Percentiles rank a stretch among this genome's conserved stretches.
These are phyloP conservation scores for Steromphala cineraria DNA, from an alignment of 2,888 invertebrate genomes.

Conservation along the genomic window DNA sequence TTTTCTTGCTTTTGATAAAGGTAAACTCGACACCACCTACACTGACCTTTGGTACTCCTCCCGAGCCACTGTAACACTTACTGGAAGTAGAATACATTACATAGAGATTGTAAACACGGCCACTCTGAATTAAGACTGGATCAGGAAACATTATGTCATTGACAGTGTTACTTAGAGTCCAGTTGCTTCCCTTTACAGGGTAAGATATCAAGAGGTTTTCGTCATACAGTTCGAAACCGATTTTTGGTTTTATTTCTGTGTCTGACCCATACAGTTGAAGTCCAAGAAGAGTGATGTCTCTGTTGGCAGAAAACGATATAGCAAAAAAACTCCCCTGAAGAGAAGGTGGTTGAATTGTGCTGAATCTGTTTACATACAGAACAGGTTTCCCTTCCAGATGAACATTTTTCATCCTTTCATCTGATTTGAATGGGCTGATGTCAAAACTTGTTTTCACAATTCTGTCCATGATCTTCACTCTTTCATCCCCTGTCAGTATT, in stretches of 20 bases:
- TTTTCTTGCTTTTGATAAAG: neutral
- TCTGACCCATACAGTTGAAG: neutral
- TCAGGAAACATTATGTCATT: neutral
- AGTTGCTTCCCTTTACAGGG: too few relatives aligned
- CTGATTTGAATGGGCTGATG: neutral
- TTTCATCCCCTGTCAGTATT: neutral
- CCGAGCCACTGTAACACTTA: neutral
- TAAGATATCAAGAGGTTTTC: neutral
- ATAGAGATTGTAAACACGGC: neutral
- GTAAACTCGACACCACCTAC: neutral
- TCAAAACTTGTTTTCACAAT: too few relatives aligned
- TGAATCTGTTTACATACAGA: neutral
- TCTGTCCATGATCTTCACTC: neutral
- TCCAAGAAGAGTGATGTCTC: neutral
- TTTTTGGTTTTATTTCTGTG: neutral
- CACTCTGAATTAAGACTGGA: neutral
- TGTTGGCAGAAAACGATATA: neutral
- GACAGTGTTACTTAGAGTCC: neutral
- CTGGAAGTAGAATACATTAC: neutral
- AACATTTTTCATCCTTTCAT: too few relatives aligned
- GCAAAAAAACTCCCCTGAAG: neutral
- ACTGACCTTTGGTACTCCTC: neutral
- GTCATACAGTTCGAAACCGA: neutral
- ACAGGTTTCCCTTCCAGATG: too few relatives aligned
- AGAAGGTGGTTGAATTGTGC: neutral